Evolutionary conservation across 2,797 vertebrate species (phyloP).

Genomic region (Squalus acanthias): DNA sequence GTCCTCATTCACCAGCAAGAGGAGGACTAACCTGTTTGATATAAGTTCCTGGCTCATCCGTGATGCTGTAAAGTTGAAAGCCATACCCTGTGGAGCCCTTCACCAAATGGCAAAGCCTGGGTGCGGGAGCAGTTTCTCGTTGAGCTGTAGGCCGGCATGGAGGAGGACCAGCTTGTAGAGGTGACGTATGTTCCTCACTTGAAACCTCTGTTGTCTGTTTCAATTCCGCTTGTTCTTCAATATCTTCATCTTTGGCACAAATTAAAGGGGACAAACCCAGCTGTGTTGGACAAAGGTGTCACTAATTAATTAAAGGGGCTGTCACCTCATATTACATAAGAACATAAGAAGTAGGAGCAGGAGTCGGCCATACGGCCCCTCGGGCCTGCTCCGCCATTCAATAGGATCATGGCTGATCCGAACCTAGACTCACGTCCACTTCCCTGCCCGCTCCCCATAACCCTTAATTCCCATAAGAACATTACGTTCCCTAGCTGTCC

Average conservation of each 20-base stretch:
- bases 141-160: slow-evolving; percentile 2
- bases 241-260: slow-evolving; percentile 49
- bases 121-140: not conserved
- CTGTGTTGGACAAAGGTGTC: slow-evolving; percentile 45
- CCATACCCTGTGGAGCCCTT: slow-evolving; percentile 53
- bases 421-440: no score
- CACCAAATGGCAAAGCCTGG: slow-evolving; percentile 50
- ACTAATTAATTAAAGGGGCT: not conserved
- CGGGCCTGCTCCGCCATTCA: no score
- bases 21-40: slow-evolving; percentile 58
- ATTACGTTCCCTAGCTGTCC: not conserved
- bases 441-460: no score
- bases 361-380: no score
- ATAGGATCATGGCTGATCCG: no score
- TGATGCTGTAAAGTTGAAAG: slow-evolving; percentile 54
- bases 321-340: not conserved
- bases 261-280: slow-evolving; percentile 61
- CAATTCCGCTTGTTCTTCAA: not conserved
- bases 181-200: not conserved
- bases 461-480: no score
- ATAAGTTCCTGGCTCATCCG: slow-evolving; percentile 52
- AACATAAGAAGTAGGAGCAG: no score
- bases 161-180: not conserved
- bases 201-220: not conserved
- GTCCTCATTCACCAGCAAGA: not conserved